phyloP scores from a whole-genome alignment of 2,888 invertebrate genomes.

The Coremacera marginata region DNA sequence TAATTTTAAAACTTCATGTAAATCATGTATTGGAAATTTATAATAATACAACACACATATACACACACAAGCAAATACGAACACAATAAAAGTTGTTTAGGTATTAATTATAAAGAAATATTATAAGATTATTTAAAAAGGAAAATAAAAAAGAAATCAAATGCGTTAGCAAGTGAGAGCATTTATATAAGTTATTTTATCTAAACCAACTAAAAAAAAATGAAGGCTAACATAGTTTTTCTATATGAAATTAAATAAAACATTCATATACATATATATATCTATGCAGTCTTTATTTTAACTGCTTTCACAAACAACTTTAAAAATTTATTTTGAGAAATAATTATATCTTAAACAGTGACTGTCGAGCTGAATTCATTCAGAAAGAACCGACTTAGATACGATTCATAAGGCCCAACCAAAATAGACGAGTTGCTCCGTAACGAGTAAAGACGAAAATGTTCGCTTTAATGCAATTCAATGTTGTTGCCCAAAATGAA shows the following conservation, averaged over 20 bases:
- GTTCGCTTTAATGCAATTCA: too few species aligned
- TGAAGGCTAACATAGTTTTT: conserved; percentile 30
- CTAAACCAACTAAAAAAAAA: not conserved
- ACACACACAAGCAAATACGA: not conserved
- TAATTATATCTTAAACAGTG: too few species aligned
- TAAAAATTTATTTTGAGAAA: too few species aligned
- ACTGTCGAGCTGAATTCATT: too few species aligned
- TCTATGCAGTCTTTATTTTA: too few species aligned
- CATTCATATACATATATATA: not conserved
- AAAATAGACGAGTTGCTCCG: too few species aligned
- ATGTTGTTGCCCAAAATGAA: too few species aligned
- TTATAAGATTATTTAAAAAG: conserved; percentile 5
- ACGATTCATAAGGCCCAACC: too few species aligned
- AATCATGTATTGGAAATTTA: conserved; percentile 5
- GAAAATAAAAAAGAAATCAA: not conserved
- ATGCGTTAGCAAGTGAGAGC: conserved; percentile 9
- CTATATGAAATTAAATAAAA: conserved; percentile 31
- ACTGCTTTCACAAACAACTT: too few species aligned
- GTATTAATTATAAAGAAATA: not conserved
- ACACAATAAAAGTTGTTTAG: conserved; percentile 23
- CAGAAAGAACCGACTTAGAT: too few species aligned
- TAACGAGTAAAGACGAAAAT: too few species aligned
- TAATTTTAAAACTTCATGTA: not conserved
- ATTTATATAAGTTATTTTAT: conserved; percentile 21
- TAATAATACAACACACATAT: not conserved